Base-by-base conservation (phyloP, 1,140 invertebrate genomes). In the Temnothorax nylanderi region DNA sequence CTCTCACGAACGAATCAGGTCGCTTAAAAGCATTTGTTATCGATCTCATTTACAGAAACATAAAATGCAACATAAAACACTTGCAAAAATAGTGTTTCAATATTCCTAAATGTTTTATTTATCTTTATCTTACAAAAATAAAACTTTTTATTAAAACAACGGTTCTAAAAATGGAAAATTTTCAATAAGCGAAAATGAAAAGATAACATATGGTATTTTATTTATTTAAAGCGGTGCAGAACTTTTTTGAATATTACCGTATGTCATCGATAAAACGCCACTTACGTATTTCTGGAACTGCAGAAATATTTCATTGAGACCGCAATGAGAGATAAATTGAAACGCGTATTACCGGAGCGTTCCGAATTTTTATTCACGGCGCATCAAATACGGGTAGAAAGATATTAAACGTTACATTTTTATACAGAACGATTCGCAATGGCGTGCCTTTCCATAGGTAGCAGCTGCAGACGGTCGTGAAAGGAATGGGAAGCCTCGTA, bases 401-500 rank as follows among this genome's bases (percentile, higher is more conserved):
- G 21, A 72, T 26, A 67, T 75, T 60, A 62, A 84, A 85, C 47
- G 86, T 65, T 60, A 62, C 56, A 75, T 75, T 84, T 82, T 84
- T 84, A 84, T 75, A 75, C 69, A 21, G 67, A 34, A 74, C 18
- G 86, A 86, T 87, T 72, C 49, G 49, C 37, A 74, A 13, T 13
- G 74, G 11, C 41, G 18, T 62, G 72, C 74, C 78, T 88, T 75
- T 88, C 56, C 62, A 71, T 44, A 81, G 69, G 34, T 21, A 16
- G 32, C 58, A 60, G 62, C 71, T 88, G 60, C 34, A 47, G 54
- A 34, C 69, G 37, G 37, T 18, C 41, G 60, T 47, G 44, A 41
- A 34, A 54, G 47, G 80, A 60, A 26, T 26, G 54, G 18, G 26
- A 78, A 37, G 41, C 7, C 78, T 89, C 89, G 88, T 92, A 93